Base-by-base conservation (phyloP, 1,140 invertebrate genomes). In the Physella acuta region DNA sequence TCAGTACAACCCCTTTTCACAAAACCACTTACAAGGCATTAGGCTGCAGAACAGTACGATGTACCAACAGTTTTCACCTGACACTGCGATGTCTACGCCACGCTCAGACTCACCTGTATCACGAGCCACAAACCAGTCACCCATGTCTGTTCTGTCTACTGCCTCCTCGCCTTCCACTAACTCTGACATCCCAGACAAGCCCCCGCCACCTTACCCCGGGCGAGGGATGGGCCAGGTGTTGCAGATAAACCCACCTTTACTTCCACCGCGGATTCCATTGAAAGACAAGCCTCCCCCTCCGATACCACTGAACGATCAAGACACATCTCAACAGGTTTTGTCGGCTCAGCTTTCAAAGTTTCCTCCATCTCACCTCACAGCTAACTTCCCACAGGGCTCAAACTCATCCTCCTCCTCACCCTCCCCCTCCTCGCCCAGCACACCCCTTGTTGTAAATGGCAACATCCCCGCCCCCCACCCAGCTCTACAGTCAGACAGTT, bases 41-140 rank as follows among this genome's bases (percentile, higher is more conserved):
- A 51, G 28, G 37, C 16, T 44, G 11, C 67, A 49, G 34, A 56
- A 26, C 31, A 39, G 20, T 26, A 71, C 68, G 28, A 61, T 64
- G 52, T 73, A 73, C 60, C 63, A 68, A 30, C 70, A 74, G 61
- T 68, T 72, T 20, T 30, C 72, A 1, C 51, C 70, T 11, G 79
- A 81, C 58, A 80, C 77, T 11, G 72, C 76, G 30, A 70, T 65
- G 28, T 81, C 81, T 16, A 82, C 81, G 1, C 76, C 80, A 24
- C 75, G 81, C n/a, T 83, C 81, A 58, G 79, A 81, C 51, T 83
- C 82, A 11, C 82, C 82, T n/a, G 75, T 79, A 26, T 80, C 78
- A 26, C 66, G 80, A 37, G 71, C 75, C 34, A 79, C 75, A 34
- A 84, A 81, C 71, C 82, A 84, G 70, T 83, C 81, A 26, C 82